Conservation (phyloP, 2,888 invertebrate genomes). For the Hermaeophaga mercurialis region DNA sequence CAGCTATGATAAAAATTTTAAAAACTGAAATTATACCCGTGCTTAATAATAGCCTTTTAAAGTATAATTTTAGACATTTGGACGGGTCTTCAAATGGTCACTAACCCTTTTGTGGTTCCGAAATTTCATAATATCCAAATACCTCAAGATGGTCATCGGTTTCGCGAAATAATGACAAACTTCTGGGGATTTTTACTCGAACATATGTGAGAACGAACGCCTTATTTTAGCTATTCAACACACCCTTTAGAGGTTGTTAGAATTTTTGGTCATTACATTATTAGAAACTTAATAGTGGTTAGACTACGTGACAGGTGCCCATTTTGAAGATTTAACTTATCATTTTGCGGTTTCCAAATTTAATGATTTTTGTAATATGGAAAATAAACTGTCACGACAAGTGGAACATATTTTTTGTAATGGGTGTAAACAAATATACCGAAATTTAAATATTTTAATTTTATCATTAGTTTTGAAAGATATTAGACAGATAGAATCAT, state of each 20-base stretch:
- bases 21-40: slow-evolving; percentile 29
- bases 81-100: slow-evolving; percentile 30
- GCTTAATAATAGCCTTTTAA: slow-evolving; percentile 31
- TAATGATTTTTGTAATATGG: too few relatives aligned
- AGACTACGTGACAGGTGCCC: background rate
- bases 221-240: too few relatives aligned
- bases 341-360: background rate
- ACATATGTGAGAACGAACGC: slow-evolving; percentile 9
- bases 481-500: too few relatives aligned
- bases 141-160: background rate
- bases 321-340: background rate
- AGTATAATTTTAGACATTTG: slow-evolving; percentile 27
- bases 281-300: slow-evolving; percentile 4
- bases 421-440: too few relatives aligned
- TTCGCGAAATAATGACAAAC: slow-evolving; percentile 21
- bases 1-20: slow-evolving; percentile 3
- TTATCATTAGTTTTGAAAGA: too few relatives aligned
- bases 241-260: background rate
- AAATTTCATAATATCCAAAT: slow-evolving; percentile 26
- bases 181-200: slow-evolving; percentile 18
- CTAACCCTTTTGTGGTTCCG: slow-evolving; percentile 25
- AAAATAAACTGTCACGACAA: too few relatives aligned
- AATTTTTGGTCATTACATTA: background rate
- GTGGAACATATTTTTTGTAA: too few relatives aligned
- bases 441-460: too few relatives aligned